A percentile compares a stretch with the other conserved stretches of the same genome.
These are phyloP conservation scores for Chymomyza procnemis DNA, from an alignment of 2,888 invertebrate species.

Conservation along the genomic window DNA sequence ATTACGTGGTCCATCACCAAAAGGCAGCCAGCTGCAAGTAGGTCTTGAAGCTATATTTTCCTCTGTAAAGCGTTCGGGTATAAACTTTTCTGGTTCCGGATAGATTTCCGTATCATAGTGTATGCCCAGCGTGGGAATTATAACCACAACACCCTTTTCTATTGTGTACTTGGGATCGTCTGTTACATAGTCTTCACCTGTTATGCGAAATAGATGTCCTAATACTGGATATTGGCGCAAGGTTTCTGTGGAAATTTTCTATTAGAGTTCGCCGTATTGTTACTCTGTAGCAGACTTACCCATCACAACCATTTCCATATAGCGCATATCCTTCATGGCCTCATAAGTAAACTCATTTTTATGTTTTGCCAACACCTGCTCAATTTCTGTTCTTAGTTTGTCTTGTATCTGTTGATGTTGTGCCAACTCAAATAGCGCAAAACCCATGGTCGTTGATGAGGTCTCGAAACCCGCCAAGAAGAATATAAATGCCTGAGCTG, in stretches of 20 bases:
- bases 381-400: conserved; percentile 77
- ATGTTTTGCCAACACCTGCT: conserved; percentile 68
- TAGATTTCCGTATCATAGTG: conserved; percentile 81
- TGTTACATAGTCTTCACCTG: conserved; percentile 78
- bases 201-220: conserved; percentile 78
- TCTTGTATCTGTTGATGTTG: too few species aligned
- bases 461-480: too few species aligned
- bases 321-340: conserved; percentile 75
- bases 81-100: conserved; percentile 81
- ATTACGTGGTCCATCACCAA: conserved; percentile 37
- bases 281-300: conserved; percentile 72
- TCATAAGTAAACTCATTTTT: conserved; percentile 75
- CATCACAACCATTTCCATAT: conserved; percentile 78
- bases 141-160: conserved; percentile 78
- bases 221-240: conserved; percentile 80
- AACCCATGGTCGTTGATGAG: too few species aligned
- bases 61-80: conserved; percentile 81
- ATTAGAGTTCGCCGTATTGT: not conserved
- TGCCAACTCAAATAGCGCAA: too few species aligned
- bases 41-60: conserved; percentile 80
- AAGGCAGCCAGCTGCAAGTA: too few species aligned
- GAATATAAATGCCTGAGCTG: too few species aligned
- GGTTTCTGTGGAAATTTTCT: conserved; percentile 80
- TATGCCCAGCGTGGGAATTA: conserved; percentile 80
- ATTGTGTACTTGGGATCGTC: conserved; percentile 71